Percentiles rank a stretch among this genome's conserved stretches.
phyloP scores from a whole-genome alignment of 2,797 vertebrate genomes.

The Brachymystax lenok region DNA sequence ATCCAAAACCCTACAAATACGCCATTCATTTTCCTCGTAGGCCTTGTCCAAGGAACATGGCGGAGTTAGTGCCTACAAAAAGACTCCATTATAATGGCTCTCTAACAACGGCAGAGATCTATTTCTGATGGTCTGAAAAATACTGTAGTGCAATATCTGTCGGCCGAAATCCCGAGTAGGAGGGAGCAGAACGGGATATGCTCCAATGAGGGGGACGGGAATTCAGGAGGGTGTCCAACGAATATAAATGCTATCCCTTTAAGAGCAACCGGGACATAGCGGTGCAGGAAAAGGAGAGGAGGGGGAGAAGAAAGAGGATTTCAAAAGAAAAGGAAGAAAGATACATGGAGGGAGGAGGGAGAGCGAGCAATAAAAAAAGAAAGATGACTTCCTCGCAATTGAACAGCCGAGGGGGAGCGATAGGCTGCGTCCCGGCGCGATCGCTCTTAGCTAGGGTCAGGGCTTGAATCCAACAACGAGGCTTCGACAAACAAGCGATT shows the following conservation, averaged over 20 bases:
- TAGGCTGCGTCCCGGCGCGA: constrained; percentile 76
- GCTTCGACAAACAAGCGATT: constrained; percentile 80
- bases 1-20: no score
- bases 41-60: no score
- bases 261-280: constrained; percentile 81
- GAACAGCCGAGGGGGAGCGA: constrained; percentile 80
- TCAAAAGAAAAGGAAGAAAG: constrained; percentile 84
- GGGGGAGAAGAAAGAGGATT: constrained; percentile 84
- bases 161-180: constrained; percentile 60
- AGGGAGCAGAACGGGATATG: constrained; percentile 45
- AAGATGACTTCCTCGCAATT: constrained; percentile 82
- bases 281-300: constrained; percentile 80
- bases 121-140: constrained; percentile 26
- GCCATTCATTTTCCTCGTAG: no score
- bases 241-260: constrained; percentile 74
- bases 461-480: constrained; percentile 79
- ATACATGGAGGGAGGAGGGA: constrained; percentile 79
- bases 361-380: constrained; percentile 82
- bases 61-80: no score
- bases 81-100: neutral
- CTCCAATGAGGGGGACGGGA: constrained; percentile 62
- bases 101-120: constrained; percentile 16
- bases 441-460: constrained; percentile 73
- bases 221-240: constrained; percentile 61
- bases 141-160: constrained; percentile 54